Evolutionary conservation across 2,888 invertebrate genomes (phyloP), one percentile per base, ranked within the genome.

Genomic region (Brachyptera putata): DNA sequence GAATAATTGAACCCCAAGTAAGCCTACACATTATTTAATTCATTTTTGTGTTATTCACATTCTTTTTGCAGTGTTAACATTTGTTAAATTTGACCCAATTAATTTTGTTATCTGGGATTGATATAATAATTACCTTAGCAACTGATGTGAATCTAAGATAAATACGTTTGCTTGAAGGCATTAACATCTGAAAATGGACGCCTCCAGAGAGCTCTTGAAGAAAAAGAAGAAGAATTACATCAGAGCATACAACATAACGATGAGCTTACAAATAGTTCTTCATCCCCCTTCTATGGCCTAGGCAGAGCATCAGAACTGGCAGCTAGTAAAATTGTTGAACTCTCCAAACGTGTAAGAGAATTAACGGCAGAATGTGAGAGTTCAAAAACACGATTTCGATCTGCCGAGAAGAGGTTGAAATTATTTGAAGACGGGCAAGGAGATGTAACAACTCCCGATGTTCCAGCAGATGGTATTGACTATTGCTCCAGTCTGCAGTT

Each of bases 261-360:
- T n/a, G 14, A 37, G 39, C 39, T 37, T 3, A n/a, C 16, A n/a
- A 37, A 16, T 16, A 50, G 24, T 22, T n/a, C 7, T 4, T 22
- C 3, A 14, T 39, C 25, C 21, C 39, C 41, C 13, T 16, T 56
- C 21, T 7, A 39, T 39, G 26, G 39, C n/a, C 39, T 39, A 16
- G 26, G 56, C 22, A 37, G 56, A 26, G 22, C 41, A 41, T 39
- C 39, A 9, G 21, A 56, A 21, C 39, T 39, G 24, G 21, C 55
- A 16, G 43, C 43, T 4, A 30, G 55, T 36, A 21, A 25, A 41
- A 18, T 43, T 11, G 43, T 43, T 3, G 85, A 86, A 58, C 73
- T 86, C 4, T 84, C 83, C 67, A 85, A 84, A 70, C 84, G 83
- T 69, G 80, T 84, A 55, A 74, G 85, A 30, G 84, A 86, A 66